Evolutionary conservation across 2,888 invertebrate genomes (phyloP).

Genomic region (Adela reaumurella): DNA sequence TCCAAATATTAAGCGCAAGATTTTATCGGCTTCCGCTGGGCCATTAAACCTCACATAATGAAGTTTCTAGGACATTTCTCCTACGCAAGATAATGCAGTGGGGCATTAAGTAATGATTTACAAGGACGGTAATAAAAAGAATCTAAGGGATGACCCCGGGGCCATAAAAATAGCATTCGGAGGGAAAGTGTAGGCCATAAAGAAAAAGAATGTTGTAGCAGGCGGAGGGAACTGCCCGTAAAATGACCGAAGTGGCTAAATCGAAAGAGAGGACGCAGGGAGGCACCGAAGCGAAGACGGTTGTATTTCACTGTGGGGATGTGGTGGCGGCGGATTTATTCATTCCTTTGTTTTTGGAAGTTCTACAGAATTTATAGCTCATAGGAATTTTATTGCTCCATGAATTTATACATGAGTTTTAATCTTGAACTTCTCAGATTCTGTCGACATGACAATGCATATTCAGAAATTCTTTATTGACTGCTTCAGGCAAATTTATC

Average conservation of each 20-base stretch:
- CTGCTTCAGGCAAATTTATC: no score
- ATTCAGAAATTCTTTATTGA: no score
- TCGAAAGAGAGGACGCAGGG: not conserved
- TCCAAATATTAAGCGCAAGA: slow-evolving; percentile 23
- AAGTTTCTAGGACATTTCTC: slow-evolving; percentile 39
- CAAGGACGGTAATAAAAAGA: slow-evolving; percentile 54
- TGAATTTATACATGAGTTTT: no score
- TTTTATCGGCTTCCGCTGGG: slow-evolving; percentile 50
- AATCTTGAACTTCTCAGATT: no score
- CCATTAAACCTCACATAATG: slow-evolving; percentile 57
- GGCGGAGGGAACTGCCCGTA: slow-evolving; percentile 23
- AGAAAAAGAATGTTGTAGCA: slow-evolving; percentile 41
- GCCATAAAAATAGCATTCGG: slow-evolving; percentile 31
- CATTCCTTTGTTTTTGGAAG: not conserved
- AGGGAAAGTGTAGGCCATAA: slow-evolving; percentile 29
- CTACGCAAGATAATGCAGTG: slow-evolving; percentile 39
- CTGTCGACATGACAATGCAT: no score
- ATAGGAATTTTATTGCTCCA: no score
- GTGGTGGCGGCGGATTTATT: not conserved
- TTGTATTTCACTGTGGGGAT: not conserved
- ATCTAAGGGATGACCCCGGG: slow-evolving; percentile 53
- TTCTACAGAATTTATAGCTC: not conserved
- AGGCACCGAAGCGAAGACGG: not conserved
- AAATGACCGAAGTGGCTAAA: not conserved
- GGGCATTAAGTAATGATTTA: slow-evolving; percentile 55